phyloP scores from a whole-genome alignment of 1,140 invertebrate genomes.

The Microvelia longipes region DNA sequence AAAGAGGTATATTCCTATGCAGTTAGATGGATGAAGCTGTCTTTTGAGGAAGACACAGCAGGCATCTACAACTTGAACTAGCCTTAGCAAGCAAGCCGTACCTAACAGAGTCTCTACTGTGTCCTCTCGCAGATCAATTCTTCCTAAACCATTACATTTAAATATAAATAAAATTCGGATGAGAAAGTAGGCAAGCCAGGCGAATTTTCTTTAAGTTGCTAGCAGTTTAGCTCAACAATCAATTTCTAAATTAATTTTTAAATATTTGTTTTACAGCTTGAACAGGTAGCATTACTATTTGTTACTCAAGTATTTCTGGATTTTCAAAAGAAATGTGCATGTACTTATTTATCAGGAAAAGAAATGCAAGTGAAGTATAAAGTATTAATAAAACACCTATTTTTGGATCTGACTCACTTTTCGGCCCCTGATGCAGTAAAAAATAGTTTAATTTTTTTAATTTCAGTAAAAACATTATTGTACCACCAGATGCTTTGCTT shows the following conservation, averaged over 20 bases:
- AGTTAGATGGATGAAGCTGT: conserved; percentile 85
- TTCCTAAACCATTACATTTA: conserved; percentile 29
- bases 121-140: conserved; percentile 60
- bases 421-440: too few species aligned
- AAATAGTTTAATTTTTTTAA: too few species aligned
- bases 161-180: neutral
- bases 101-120: conserved; percentile 73
- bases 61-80: conserved; percentile 72
- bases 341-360: too few species aligned
- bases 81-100: conserved; percentile 71
- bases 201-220: neutral
- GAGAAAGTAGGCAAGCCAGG: too few species aligned
- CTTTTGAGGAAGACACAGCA: conserved; percentile 78
- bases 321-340: too few species aligned
- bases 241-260: conserved; percentile 7
- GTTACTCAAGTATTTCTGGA: too few species aligned
- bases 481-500: too few species aligned
- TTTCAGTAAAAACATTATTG: too few species aligned
- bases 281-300: neutral
- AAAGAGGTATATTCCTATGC: conserved; percentile 80
- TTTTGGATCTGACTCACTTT: too few species aligned
- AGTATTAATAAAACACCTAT: too few species aligned
- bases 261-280: conserved; percentile 4
- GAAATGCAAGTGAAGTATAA: too few species aligned
- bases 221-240: conserved; percentile 3